Base-by-base conservation (phyloP, 2,888 invertebrate species). In the Itoplectis maculator region DNA sequence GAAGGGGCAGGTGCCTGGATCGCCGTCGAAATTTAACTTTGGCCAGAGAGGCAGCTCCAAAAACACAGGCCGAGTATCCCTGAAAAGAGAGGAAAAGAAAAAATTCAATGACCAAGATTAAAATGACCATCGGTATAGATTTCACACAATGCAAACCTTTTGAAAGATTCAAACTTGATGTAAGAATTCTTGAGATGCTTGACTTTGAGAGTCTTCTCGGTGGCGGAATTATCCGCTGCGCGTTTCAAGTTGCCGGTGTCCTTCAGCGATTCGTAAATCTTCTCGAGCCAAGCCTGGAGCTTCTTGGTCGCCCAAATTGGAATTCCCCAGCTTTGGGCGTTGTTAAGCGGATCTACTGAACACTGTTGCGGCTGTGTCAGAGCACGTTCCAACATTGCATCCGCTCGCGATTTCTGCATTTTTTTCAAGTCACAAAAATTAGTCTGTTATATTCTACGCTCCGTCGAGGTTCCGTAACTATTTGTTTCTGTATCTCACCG, bases 341-440 rank as follows among this genome's bases (percentile, higher is more conserved):
- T 93, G 91, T 94, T 94, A 90, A 94, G 91, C 84, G 93, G 93
- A 92, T 93, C 94, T 89, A 93, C 89, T 89, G 90, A 90, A 92
- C 93, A 92, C 92, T 92, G 92, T 87, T 93, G 93, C 88, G 93
- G 93, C 90, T 93, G 93, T 87, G 90, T 92, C 91, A 93, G 90
- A 93, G 95, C 96, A 93, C 95, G 95, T 94, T 96, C 95, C 92
- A 96, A 95, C 95, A 97, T 97, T 93, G 96, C 96, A 95, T 96
- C 96, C 92, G 96, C 96, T 92, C 96, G 95, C 90, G 95, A 94
- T 94, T 93, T 94, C 94, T 94, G 87, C 72, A 79, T 2, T 23
- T 54, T 23, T 54, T 11, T 11, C 15, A 78, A 45, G 9, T 15
- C 8, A 47, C 7, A 37, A 11, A 37, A 66, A 18, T 42, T 8